phyloP scores from a whole-genome alignment of 2,888 invertebrate species.

The Meandrusa payeni region DNA sequence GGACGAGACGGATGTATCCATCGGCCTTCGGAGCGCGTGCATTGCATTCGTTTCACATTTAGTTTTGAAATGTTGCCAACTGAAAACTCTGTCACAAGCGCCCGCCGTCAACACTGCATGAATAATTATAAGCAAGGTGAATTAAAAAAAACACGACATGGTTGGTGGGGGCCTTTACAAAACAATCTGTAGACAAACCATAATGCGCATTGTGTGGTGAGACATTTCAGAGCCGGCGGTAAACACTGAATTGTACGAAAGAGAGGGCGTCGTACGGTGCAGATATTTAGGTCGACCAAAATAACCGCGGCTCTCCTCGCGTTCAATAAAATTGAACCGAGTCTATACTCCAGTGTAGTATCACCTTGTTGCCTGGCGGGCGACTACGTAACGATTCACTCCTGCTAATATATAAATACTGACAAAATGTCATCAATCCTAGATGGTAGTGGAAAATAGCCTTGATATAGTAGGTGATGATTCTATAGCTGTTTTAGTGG shows the following conservation, averaged over 20 bases:
- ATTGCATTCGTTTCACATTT: constrained; percentile 48
- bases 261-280: constrained; percentile 44
- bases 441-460: too few species aligned
- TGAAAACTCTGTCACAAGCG: constrained; percentile 19
- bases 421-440: too few species aligned
- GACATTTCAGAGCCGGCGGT: constrained; percentile 30
- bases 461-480: too few species aligned
- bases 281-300: constrained; percentile 76
- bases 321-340: constrained; percentile 44
- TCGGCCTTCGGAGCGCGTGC: constrained; percentile 61
- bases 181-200: neutral
- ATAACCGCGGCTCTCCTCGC: constrained; percentile 59
- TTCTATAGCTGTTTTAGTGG: too few species aligned
- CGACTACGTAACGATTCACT: too few species aligned
- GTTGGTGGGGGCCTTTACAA: neutral
- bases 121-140: constrained; percentile 13
- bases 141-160: too few species aligned
- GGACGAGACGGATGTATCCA: constrained; percentile 49
- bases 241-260: constrained; percentile 43
- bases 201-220: constrained; percentile 1
- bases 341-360: too few species aligned
- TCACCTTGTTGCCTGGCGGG: too few species aligned
- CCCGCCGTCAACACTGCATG: neutral
- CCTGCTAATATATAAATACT: too few species aligned
- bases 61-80: constrained; percentile 37